These are phyloP conservation scores for Ammodytes dubius DNA, from an alignment of 2,113 vertebrate species.

Conservation along the genomic window DNA sequence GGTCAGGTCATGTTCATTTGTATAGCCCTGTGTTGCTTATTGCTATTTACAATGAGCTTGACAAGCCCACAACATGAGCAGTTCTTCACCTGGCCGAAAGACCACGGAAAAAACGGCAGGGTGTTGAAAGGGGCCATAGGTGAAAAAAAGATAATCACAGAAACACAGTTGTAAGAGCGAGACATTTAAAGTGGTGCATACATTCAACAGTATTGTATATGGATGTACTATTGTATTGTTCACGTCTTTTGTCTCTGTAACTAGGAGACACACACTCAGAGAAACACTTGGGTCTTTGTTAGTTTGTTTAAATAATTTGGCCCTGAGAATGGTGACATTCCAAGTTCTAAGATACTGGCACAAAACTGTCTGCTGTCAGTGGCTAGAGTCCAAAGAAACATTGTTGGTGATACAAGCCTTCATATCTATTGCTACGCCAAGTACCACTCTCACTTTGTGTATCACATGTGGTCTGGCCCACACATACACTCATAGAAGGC, in stretches of 20 bases:
- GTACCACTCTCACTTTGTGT: conserved; percentile 68
- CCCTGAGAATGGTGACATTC: conserved; percentile 63
- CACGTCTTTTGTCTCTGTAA: background rate
- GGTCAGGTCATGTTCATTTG: conserved; percentile 35
- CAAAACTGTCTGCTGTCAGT: conserved; percentile 70
- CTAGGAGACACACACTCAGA: conserved; percentile 8
- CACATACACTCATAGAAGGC: conserved; percentile 62
- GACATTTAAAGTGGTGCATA: background rate
- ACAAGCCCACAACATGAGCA: conserved; percentile 10
- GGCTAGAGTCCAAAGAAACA: conserved; percentile 56
- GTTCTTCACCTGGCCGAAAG: background rate
- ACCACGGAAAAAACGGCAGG: background rate
- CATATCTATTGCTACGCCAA: conserved; percentile 47
- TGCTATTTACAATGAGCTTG: background rate
- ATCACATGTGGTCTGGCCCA: conserved; percentile 74
- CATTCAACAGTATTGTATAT: background rate
- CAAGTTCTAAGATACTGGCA: conserved; percentile 66
- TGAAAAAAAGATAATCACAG: background rate
- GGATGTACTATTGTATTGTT: background rate
- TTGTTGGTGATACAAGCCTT: conserved; percentile 62
- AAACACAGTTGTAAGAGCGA: background rate
- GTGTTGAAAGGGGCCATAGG: background rate
- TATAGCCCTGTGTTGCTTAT: background rate
- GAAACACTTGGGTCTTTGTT: conserved; percentile 29
- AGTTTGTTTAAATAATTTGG: conserved; percentile 53